Percentiles rank a stretch among this genome's conserved stretches.
phyloP scores from a whole-genome alignment of 1,140 invertebrate species.

The Drosophila nebulosa region DNA sequence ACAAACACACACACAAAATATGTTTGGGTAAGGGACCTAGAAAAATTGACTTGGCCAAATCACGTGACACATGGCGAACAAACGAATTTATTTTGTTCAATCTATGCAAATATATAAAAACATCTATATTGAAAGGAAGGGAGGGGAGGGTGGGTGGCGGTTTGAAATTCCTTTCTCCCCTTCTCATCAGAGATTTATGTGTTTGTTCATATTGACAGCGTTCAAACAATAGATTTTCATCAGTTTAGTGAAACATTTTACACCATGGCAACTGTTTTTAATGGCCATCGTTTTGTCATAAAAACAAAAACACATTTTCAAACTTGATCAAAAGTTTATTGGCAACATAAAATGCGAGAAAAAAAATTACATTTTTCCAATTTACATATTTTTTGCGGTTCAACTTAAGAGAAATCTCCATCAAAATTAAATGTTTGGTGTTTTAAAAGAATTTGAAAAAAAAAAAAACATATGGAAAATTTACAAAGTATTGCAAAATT shows the following conservation, averaged over 20 bases:
- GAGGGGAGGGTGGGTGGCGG: no score
- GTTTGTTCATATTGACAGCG: conserved; percentile 65
- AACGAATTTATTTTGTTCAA: conserved; percentile 61
- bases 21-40: conserved; percentile 17
- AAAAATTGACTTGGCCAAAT: conserved; percentile 53
- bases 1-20: not conserved
- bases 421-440: not conserved
- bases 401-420: not conserved
- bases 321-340: not conserved
- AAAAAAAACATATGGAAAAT: not conserved
- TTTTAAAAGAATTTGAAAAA: not conserved
- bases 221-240: conserved; percentile 63
- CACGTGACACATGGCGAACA: conserved; percentile 57
- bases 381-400: not conserved
- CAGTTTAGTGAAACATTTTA: conserved; percentile 21
- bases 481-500: no score
- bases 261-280: conserved; percentile 56
- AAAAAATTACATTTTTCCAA: not conserved
- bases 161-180: not conserved
- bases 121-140: no score
- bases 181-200: conserved; percentile 53
- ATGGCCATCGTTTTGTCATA: conserved; percentile 22
- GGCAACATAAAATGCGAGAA: not conserved
- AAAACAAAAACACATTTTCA: conserved; percentile 22
- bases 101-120: conserved; percentile 77